Evolutionary conservation across 2,888 invertebrate species (phyloP).

Genomic region (Scrobipalpa costella): DNA sequence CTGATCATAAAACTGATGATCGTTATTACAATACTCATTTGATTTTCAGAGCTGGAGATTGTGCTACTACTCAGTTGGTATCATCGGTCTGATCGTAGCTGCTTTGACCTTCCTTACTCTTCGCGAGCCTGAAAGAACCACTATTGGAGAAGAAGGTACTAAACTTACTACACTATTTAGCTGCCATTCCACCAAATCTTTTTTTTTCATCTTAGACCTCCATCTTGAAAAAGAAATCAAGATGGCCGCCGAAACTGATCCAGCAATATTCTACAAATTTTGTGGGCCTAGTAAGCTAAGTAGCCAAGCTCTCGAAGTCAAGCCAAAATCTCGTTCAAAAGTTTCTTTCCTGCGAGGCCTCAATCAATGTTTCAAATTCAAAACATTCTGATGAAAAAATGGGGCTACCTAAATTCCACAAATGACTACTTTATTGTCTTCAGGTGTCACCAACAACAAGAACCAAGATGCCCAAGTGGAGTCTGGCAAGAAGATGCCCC

Average conservation of each 20-base stretch:
- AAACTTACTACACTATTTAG: not conserved
- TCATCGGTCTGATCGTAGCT: constrained; percentile 87
- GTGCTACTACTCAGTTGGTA: constrained; percentile 90
- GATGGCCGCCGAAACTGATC: not conserved
- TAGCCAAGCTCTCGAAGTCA: too few relatives aligned
- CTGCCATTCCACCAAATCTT: too few relatives aligned
- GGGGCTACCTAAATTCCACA: too few relatives aligned
- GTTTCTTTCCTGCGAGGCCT: too few relatives aligned
- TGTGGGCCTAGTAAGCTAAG: too few relatives aligned
- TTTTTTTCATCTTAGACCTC: too few relatives aligned
- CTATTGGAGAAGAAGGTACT: constrained; percentile 86
- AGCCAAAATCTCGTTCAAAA: too few relatives aligned
- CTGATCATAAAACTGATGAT: not conserved
- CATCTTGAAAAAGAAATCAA: too few relatives aligned
- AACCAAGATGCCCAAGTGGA: constrained; percentile 57
- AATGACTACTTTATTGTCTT: not conserved
- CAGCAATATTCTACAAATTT: too few relatives aligned
- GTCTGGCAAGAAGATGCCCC: constrained; percentile 74
- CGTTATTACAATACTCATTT: not conserved
- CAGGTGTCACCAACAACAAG: constrained; percentile 56
- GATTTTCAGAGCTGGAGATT: constrained; percentile 87
- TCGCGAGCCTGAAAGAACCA: constrained; percentile 87
- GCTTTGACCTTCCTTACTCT: constrained; percentile 87
- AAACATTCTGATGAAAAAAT: too few relatives aligned
- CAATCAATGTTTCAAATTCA: too few relatives aligned